Evolutionary conservation across 2,797 vertebrate genomes (phyloP).

Genomic region (Phrynocephalus forsythii): DNA sequence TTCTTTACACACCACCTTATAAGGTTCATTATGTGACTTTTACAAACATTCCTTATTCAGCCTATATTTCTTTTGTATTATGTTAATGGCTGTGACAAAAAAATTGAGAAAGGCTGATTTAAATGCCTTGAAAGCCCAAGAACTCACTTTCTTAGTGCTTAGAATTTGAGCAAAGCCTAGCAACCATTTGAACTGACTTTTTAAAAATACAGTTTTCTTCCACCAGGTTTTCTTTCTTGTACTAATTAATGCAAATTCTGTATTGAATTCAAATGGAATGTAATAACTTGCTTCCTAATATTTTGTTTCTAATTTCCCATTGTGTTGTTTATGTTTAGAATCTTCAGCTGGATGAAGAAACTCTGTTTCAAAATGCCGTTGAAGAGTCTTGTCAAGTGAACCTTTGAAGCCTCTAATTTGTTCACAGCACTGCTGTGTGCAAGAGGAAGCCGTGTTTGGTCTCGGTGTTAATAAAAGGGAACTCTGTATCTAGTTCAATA

Average conservation of each 20-base stretch:
- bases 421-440: slow-evolving; percentile 60
- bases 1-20: too few species aligned
- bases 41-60: too few species aligned
- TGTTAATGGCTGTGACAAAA: too few species aligned
- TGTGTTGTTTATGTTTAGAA: slow-evolving; percentile 74
- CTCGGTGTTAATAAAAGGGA: slow-evolving; percentile 73
- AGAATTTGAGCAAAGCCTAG: not conserved
- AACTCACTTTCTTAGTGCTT: too few species aligned
- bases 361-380: slow-evolving; percentile 81
- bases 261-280: not conserved
- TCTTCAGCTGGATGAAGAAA: slow-evolving; percentile 83
- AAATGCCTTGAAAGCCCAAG: too few species aligned
- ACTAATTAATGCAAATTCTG: not conserved
- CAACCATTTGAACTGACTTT: not conserved
- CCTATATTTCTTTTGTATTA: too few species aligned
- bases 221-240: not conserved
- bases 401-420: slow-evolving; percentile 69
- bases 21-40: too few species aligned
- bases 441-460: slow-evolving; percentile 67
- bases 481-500: slow-evolving; percentile 61
- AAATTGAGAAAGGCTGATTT: too few species aligned
- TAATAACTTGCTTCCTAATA: slow-evolving; percentile 14
- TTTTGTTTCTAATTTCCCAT: slow-evolving; percentile 58
- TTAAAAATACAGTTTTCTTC: not conserved
- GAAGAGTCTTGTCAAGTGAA: slow-evolving; percentile 82